Percentiles rank a stretch among this genome's conserved stretches.
phyloP scores from a whole-genome alignment of 2,113 vertebrate genomes.

The Elephantulus edwardii region DNA sequence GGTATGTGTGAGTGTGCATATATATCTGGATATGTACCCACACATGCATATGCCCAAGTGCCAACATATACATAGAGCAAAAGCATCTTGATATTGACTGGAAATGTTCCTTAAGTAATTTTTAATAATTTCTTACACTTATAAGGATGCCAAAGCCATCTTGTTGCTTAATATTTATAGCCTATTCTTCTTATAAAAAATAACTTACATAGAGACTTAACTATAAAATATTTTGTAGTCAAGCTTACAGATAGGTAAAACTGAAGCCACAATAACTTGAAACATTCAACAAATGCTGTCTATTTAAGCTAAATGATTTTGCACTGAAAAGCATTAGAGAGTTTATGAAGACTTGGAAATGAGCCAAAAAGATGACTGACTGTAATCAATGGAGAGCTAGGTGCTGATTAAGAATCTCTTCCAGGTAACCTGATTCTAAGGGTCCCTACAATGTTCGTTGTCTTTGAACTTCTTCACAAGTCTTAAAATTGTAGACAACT shows the following conservation, averaged over 20 bases:
- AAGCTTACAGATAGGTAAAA: conserved; percentile 4
- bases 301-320: conserved; percentile 34
- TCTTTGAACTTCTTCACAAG: conserved; percentile 3
- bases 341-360: conserved; percentile 18
- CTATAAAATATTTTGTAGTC: conserved; percentile 5
- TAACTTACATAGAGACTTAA: not conserved
- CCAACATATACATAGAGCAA: not conserved
- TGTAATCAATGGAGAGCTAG: not conserved
- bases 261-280: conserved; percentile 7
- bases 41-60: no score
- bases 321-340: conserved; percentile 33
- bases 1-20: not conserved
- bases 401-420: not conserved
- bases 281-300: not conserved
- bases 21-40: no score
- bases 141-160: not conserved
- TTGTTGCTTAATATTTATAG: not conserved
- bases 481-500: not conserved
- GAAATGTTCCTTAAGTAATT: conserved; percentile 4
- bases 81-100: not conserved
- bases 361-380: not conserved
- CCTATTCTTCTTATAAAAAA: not conserved
- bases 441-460: not conserved
- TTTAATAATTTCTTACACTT: not conserved
- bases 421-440: not conserved